Percentiles rank a stretch among this genome's conserved stretches.
phyloP scores from a whole-genome alignment of 2,888 invertebrate species.

The Criorhina ranunculi region DNA sequence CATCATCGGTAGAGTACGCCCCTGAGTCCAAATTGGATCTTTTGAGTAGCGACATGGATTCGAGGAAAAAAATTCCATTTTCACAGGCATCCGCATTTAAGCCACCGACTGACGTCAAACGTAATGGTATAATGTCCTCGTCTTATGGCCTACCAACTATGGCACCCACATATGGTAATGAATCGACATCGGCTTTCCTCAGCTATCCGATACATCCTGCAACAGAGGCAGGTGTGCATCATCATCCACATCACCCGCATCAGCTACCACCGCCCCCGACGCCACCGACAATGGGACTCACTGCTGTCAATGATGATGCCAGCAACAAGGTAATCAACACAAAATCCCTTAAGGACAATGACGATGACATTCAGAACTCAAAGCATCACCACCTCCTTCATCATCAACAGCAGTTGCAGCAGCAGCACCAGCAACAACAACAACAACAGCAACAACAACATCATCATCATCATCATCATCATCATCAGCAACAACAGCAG shows the following conservation, averaged over 20 bases:
- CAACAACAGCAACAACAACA: slow-evolving; percentile 63
- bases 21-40: slow-evolving; percentile 58
- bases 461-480: slow-evolving; percentile 55
- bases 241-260: slow-evolving; percentile 65
- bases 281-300: slow-evolving; percentile 57
- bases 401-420: slow-evolving; percentile 76
- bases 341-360: slow-evolving; percentile 77
- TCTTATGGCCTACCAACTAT: slow-evolving; percentile 72
- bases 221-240: slow-evolving; percentile 57
- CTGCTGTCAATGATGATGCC: slow-evolving; percentile 78
- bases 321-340: slow-evolving; percentile 76
- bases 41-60: slow-evolving; percentile 49
- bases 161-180: slow-evolving; percentile 69
- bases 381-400: slow-evolving; percentile 65
- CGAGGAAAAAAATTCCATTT: slow-evolving; percentile 86
- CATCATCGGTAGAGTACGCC: slow-evolving; percentile 71
- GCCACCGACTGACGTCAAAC: slow-evolving; percentile 89
- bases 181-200: slow-evolving; percentile 78
- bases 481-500: slow-evolving; percentile 59
- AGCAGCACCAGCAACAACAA: slow-evolving; percentile 65
- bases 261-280: slow-evolving; percentile 74
- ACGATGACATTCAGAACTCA: slow-evolving; percentile 72
- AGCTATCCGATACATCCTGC: slow-evolving; percentile 79
- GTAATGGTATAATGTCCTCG: slow-evolving; percentile 82
- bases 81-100: slow-evolving; percentile 92